A percentile compares a stretch with the other conserved stretches of the same genome.
Evolutionary conservation across 2,888 invertebrate genomes (phyloP).

Genomic region (Drosophila affinis): DNA sequence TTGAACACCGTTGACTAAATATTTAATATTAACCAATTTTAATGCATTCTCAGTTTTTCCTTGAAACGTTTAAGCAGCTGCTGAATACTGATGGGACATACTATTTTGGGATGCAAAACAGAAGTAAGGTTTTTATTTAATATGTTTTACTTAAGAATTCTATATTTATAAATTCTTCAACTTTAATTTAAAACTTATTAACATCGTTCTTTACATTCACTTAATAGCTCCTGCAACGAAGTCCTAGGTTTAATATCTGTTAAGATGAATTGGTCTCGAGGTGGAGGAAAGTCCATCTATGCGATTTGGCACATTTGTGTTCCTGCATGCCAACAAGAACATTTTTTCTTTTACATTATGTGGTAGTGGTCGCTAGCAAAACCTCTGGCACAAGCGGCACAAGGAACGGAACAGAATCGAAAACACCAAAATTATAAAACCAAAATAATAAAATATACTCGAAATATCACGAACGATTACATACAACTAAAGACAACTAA

Average conservation of each 20-base stretch:
- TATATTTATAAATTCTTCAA: not conserved
- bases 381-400: constrained; percentile 56
- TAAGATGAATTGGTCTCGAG: not conserved
- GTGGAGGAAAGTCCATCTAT: not conserved
- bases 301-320: constrained; percentile 75
- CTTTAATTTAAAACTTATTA: not conserved
- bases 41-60: not conserved
- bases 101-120: no score
- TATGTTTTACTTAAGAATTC: no score
- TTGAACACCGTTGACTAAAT: not conserved
- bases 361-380: constrained; percentile 78
- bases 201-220: not conserved
- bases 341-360: constrained; percentile 83
- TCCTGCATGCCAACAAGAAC: constrained; percentile 83
- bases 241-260: not conserved
- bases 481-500: constrained; percentile 3
- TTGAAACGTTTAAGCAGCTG: not conserved
- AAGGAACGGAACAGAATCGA: constrained; percentile 5
- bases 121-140: no score
- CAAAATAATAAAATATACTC: constrained; percentile 10
- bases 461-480: constrained; percentile 36
- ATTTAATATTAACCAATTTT: not conserved
- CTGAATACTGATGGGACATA: not conserved
- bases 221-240: not conserved
- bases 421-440: constrained; percentile 11